Evolutionary conservation across 1,140 invertebrate genomes (phyloP).

Genomic region (Drosophila willistoni): DNA sequence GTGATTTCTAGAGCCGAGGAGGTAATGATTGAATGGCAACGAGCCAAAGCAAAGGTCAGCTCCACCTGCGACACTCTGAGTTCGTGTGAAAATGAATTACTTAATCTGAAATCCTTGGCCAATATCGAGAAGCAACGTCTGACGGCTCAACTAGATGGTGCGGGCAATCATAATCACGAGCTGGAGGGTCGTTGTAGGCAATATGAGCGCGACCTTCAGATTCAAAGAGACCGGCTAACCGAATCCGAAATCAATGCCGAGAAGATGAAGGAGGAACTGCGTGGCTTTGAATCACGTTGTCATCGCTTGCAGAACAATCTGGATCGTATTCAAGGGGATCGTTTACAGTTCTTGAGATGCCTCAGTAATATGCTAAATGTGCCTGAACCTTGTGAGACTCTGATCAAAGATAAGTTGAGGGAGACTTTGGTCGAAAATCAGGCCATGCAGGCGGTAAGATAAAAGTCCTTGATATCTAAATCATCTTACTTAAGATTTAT

Average conservation of each 20-base stretch:
- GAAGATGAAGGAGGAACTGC: conserved; percentile 79
- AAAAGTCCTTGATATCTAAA: background rate
- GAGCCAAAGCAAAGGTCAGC: conserved; percentile 84
- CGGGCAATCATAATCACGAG: conserved; percentile 75
- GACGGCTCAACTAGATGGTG: conserved; percentile 69
- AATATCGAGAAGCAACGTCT: conserved; percentile 80
- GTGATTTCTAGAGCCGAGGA: conserved; percentile 89
- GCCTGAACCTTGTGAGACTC: conserved; percentile 88
- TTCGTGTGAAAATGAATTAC: conserved; percentile 75
- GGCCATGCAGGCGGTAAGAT: conserved; percentile 88
- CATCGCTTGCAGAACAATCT: conserved; percentile 78
- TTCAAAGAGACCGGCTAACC: conserved; percentile 74
- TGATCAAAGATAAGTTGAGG: conserved; percentile 90
- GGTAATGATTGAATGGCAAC: conserved; percentile 87
- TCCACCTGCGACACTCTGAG: conserved; percentile 80
- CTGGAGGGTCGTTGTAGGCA: conserved; percentile 75
- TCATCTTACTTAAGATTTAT: background rate
- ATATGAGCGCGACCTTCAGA: conserved; percentile 77
- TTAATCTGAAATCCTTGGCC: conserved; percentile 73
- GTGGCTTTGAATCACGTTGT: conserved; percentile 81
- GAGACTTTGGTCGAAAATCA: conserved; percentile 90
- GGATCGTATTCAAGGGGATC: conserved; percentile 77
- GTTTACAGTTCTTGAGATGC: conserved; percentile 70
- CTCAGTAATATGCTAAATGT: conserved; percentile 73
- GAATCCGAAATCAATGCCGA: conserved; percentile 78